Evolutionary conservation across 2,888 invertebrate genomes (phyloP), one percentile per base, ranked within the genome.

Genomic region (Archaeoteleia sp.): DNA sequence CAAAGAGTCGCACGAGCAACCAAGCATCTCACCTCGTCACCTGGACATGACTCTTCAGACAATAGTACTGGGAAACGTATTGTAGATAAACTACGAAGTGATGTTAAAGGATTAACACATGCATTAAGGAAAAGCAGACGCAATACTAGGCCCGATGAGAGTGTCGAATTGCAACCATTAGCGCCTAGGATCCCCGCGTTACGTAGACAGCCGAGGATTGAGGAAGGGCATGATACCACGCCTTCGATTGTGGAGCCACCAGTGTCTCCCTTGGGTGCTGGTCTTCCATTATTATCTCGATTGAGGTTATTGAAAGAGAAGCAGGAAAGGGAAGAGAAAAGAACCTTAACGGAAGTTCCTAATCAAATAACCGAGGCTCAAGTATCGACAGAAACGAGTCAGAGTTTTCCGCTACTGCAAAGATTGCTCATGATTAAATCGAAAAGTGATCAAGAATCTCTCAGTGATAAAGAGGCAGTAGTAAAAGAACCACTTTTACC

Each of bases 281-380:
- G 95, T 0, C 86, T 95, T 49, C 95, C 95, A 0, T 85, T 95
- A 15, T 86, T 95, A 5, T 91, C 93, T 32, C 87, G 95, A 57
- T 86, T 95, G 45, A 91, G 93, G 77, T 86, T 95, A 34, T 88
- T 95, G 0, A 95, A 94, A 84, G 95, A 95, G 82, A 95, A 94
- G 84, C 94, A 95, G 86, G 92, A 92, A 74, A 83, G 85, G 13
- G 87, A 87, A 54, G 86, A 85, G 40, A 78, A 70, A 20, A 74
- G 75, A 2, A 82, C 74, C 27, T 62, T 85, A 6, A 73, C 80
- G 74, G 82, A 84, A 1, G 57, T 65, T 0, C 60, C 74, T n/a
- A 61, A 70, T 45, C 78, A 73, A 25, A 69, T 73, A 10, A 61
- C 68, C 9, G 78, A 76, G 1, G 72, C 74, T 0, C 65, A 68